Base-by-base conservation (phyloP, 2,888 invertebrate genomes). In the Patella caerulea region DNA sequence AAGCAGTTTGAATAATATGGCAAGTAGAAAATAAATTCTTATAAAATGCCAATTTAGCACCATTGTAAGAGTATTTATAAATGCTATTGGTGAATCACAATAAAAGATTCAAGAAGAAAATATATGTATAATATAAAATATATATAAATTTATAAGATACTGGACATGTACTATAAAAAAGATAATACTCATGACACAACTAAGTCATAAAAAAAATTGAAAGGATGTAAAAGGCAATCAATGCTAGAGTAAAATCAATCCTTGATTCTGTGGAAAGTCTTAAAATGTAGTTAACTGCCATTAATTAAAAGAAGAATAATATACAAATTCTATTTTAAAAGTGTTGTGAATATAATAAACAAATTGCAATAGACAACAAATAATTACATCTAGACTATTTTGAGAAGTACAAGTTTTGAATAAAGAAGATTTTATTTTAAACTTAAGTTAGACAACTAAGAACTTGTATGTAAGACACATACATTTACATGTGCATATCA, bases 41-140 rank as follows among this genome's bases (percentile, higher is more conserved):
- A 65, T 65, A 65, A 65, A 65, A 65, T 65, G 65, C 65, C 65
- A 65, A 24, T 24, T 45, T 65, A 65, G 65, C 65, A 65, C 65
- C 65, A 65, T 65, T 65, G 19, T 19, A 24, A 65, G 65, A 65
- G 65, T 65, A 65, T 65, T 65, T 19, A 65, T 65, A 65, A 65
- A 65, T 65, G 65, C 65, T 65, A 24, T 65, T 65, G 24, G 24
- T 65, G 65, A 65, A 65, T 65, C 65, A 65, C 65, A 65, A 65
- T 65, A 24, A 24, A 65, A 45, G 45, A 45, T 45, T 45, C 45
- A 45, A 45, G 45, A 45, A 45, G 45, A 45, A 45, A 45, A 45
- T 45, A 45, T 45, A 45, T 45, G 45, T 45, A 45, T 45, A 45
- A 45, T 45, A 45, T 45, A 65, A 65, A 65, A 65, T 19, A 65